A percentile compares a stretch with the other conserved stretches of the same genome.
Evolutionary conservation across 2,113 vertebrate species (phyloP).

Genomic region (Sorex fumeus): DNA sequence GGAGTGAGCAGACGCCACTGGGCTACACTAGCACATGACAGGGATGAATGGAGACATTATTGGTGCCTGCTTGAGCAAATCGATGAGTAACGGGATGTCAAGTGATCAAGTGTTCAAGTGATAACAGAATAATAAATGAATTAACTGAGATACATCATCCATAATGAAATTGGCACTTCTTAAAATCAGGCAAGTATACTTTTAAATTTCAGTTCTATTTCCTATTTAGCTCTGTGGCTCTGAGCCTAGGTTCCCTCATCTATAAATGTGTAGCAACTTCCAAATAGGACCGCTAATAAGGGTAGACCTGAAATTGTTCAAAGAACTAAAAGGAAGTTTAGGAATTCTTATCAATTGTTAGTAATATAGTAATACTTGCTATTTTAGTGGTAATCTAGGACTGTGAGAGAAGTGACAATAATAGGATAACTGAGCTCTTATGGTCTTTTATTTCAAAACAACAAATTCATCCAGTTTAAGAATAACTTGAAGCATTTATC

Average conservation of each 20-base stretch:
- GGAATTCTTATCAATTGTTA: not conserved
- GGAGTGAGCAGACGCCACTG: too few species aligned
- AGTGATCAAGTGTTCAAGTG: too few species aligned
- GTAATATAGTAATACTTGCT: not conserved
- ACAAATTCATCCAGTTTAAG: not conserved
- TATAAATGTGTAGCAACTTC: not conserved
- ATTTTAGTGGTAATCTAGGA: not conserved
- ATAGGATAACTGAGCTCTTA: not conserved
- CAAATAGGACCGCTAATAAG: not conserved
- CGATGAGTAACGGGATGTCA: too few species aligned
- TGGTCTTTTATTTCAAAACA: not conserved
- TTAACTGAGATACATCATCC: too few species aligned
- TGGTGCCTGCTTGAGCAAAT: too few species aligned
- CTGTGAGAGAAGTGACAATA: not conserved
- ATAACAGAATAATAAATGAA: not conserved
- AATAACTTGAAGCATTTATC: not conserved
- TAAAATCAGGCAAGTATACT: not conserved
- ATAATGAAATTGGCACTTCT: too few species aligned
- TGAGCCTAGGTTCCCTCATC: not conserved
- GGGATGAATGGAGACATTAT: too few species aligned
- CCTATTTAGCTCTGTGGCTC: not conserved
- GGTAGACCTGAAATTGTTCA: too few species aligned
- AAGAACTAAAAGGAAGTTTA: not conserved
- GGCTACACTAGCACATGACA: too few species aligned
- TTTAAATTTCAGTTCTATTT: not conserved